Evolutionary conservation across 2,888 invertebrate species (phyloP), one percentile per base, ranked within the genome.

Genomic region (Punctoribates punctum): DNA sequence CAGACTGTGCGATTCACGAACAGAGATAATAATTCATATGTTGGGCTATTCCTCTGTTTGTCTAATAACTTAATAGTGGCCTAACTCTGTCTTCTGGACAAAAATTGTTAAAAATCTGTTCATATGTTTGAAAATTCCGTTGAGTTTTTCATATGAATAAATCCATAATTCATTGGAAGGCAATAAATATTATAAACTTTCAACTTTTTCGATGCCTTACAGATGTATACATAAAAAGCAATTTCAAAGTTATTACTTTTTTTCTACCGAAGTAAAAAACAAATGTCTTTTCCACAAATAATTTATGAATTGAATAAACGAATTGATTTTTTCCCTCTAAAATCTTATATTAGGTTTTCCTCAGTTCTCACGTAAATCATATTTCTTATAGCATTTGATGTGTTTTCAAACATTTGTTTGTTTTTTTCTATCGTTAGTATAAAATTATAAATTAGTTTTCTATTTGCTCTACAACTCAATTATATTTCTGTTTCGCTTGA

Each of bases 391-490:
- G n/a, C n/a, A 51, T 38, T 34, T 20, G 20, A 67, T 38, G 65
- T 38, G 23, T 38, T 67, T 34, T 67, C 17, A 20, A 17, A 34
- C 38, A 8, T 67, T 23, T 62, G 38, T 67, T 38, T 38, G 65
- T 67, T 67, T 67, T 67, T 67, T 17, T n/a, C 4, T 60, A 13
- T n/a, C 34, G 5, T 42, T 42, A 42, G 42, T 17, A 67, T 38
- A 67, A 67, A 67, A 38, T 67, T 67, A 67, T 67, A 67, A 67
- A 38, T 67, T 67, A 67, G 38, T 34, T 67, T n/a, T 67, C 34
- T 67, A 67, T 67, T 67, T 67, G 65, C 20, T 67, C 27, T 38
- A 67, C 65, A 67, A 67, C 65, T 67, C 65, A 67, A 67, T 67
- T 67, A 67, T 67, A 67, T 67, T 34, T 67, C 8, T 38, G n/a